Percentiles rank a stretch among this genome's conserved stretches.
These are phyloP conservation scores for Apoderus coryli DNA, from an alignment of 2,888 invertebrate genomes.

Conservation along the genomic window DNA sequence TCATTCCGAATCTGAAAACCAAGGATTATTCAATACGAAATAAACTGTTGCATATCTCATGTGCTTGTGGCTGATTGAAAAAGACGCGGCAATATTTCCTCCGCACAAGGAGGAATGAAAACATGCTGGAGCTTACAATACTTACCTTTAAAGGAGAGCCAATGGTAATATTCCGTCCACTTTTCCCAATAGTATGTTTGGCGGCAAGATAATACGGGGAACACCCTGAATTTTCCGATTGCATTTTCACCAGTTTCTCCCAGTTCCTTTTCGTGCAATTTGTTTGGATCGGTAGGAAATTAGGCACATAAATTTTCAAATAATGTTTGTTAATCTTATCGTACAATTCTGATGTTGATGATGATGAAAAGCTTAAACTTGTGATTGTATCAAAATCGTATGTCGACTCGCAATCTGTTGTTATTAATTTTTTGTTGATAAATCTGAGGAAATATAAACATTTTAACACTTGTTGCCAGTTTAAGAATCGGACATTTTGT, in stretches of 20 bases:
- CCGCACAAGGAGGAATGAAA: no score
- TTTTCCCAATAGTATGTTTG: slow-evolving; percentile 44
- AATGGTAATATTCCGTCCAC: slow-evolving; percentile 42
- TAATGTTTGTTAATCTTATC: slow-evolving; percentile 50
- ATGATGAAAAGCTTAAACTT: slow-evolving; percentile 34
- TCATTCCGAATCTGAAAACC: slow-evolving; percentile 53
- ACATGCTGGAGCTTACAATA: neutral
- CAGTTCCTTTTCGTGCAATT: slow-evolving; percentile 49
- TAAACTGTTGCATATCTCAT: no score
- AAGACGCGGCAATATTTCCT: no score
- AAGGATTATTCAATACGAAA: no score
- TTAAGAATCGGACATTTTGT: no score
- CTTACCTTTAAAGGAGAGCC: slow-evolving; percentile 61
- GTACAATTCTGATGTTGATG: slow-evolving; percentile 41
- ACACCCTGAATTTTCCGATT: slow-evolving; percentile 37
- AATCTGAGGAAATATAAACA: no score
- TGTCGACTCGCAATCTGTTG: slow-evolving; percentile 21
- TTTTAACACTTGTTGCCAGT: no score
- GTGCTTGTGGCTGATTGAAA: no score
- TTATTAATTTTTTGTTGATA: no score
- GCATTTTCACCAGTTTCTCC: slow-evolving; percentile 48
- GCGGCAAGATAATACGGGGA: slow-evolving; percentile 52
- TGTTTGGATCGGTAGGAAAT: slow-evolving; percentile 46
- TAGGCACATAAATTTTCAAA: slow-evolving; percentile 47
- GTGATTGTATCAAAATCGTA: slow-evolving; percentile 29